Percentiles rank a stretch among this genome's conserved stretches.
Evolutionary conservation across 2,797 vertebrate genomes (phyloP).

Genomic region (Leptatherina wallacei): DNA sequence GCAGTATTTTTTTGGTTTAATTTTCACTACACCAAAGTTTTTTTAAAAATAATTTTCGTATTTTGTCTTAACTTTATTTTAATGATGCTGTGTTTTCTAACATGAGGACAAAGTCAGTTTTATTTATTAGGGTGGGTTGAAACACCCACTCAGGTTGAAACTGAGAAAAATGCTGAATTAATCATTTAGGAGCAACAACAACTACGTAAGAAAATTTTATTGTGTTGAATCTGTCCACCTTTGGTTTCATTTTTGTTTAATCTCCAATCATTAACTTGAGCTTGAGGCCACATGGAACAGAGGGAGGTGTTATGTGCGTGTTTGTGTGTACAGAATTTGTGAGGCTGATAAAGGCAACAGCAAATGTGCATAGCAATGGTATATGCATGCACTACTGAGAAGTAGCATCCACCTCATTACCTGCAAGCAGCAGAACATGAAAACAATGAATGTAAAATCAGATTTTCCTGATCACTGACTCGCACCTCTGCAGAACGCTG

Average conservation of each 20-base stretch:
- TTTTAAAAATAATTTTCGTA: neutral
- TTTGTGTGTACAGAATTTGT: conserved; percentile 14
- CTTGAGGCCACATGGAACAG: conserved; percentile 11
- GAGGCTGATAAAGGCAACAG: conserved; percentile 2
- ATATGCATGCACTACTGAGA: conserved; percentile 46
- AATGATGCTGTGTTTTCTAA: neutral
- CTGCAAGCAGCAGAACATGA: conserved; percentile 34
- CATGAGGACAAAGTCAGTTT: neutral
- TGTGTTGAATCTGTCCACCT: neutral
- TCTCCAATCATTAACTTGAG: conserved; percentile 5
- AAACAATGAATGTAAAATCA: conserved; percentile 47
- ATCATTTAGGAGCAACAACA: neutral
- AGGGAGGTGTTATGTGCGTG: conserved; percentile 23
- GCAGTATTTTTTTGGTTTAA: neutral
- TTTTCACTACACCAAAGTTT: neutral
- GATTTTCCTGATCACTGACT: conserved; percentile 55
- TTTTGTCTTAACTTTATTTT: neutral
- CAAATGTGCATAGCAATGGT: conserved; percentile 14
- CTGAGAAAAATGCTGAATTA: neutral
- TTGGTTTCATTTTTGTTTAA: conserved; percentile 11
- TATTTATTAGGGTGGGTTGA: conserved; percentile 1
- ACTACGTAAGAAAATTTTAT: neutral
- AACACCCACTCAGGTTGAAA: neutral
- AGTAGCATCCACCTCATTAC: conserved; percentile 58
- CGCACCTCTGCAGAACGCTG: conserved; percentile 22